Percentiles rank a stretch among this genome's conserved stretches.
These are phyloP conservation scores for Catharus fuscescens DNA, from an alignment of 2,113 vertebrate species.

Conservation along the genomic window DNA sequence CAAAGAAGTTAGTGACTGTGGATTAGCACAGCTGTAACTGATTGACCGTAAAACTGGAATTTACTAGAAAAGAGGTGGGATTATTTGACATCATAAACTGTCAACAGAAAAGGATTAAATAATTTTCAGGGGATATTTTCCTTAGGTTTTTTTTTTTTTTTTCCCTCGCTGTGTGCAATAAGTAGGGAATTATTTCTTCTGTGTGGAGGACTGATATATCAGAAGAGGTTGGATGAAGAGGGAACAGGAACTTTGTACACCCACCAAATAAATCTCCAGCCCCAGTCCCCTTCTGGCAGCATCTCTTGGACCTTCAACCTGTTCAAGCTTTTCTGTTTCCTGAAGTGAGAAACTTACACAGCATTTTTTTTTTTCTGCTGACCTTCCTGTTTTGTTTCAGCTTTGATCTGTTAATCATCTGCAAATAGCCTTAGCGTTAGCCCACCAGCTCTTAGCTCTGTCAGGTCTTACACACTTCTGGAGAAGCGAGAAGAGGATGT, in stretches of 20 bases:
- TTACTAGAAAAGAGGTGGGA: not conserved
- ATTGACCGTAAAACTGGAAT: constrained; percentile 26
- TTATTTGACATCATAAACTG: not conserved
- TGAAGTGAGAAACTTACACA: not conserved
- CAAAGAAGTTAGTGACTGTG: not conserved
- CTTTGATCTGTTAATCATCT: not conserved
- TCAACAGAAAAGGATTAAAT: not conserved
- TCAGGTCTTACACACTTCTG: not conserved
- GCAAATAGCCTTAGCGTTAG: not conserved
- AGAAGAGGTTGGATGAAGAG: not conserved
- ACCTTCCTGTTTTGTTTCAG: not conserved
- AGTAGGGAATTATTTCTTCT: not conserved
- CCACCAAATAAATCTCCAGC: not conserved
- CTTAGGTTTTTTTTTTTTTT: not conserved
- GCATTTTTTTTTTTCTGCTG: not conserved
- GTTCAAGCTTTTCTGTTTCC: not conserved
- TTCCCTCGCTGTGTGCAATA: not conserved
- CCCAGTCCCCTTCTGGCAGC: not conserved
- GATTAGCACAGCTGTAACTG: constrained; percentile 26
- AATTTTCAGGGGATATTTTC: not conserved
- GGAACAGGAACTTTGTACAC: not conserved
- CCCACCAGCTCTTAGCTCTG: not conserved
- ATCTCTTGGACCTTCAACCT: not conserved
- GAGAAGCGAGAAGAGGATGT: not conserved
- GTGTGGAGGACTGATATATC: not conserved